Evolutionary conservation across 2,113 vertebrate species (phyloP), one percentile per base, ranked within the genome.

Genomic region (Gnathochromis pfefferi): DNA sequence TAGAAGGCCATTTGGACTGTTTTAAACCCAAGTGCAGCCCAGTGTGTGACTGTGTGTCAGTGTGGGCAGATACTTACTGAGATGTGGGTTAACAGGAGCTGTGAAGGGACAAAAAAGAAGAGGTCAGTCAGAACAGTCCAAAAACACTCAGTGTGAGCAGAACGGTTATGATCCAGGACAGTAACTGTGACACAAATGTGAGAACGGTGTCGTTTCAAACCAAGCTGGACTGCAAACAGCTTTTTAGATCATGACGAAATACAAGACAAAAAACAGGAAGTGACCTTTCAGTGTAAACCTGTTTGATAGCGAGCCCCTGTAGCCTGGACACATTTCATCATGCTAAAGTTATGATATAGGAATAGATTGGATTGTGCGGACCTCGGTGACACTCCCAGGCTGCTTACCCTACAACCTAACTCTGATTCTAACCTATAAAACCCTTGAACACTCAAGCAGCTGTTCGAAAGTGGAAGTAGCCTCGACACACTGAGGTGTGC

Each of bases 51-150:
- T 45, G 14, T 80, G 21, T 75, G 42, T 28, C 6, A n/a, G 40
- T 35, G 65, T 51, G 31, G 5, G 14, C 63, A 78, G 85, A 63
- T 93, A 97, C 97, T 97, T 81, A 97, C 97, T 96, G 93, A 97
- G 96, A 82, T 96, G 95, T 78, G 96, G 96, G 90, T 97, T 97
- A 11, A 96, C 95, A 11, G 97, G 97, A 93, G 95, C 97, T 97
- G 95, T 83, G 91, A 88, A 93, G 51, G 33, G 88, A 91, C 17
- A 88, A 83, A 65, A 89, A 68, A 83, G 5, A 84, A 63, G 14
- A 85, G 88, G 21, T 40, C 16, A 26, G 81, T 85, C 40, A 84
- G 38, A 81, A 28, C 42, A 78, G 70, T 49, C 57, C 28, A 10
- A 68, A 17, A 81, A 58, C 53, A 57, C 4, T 23, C n/a, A 81